Conservation (phyloP, 2,113 vertebrate genomes). For the Aldabrachelys gigantea region DNA sequence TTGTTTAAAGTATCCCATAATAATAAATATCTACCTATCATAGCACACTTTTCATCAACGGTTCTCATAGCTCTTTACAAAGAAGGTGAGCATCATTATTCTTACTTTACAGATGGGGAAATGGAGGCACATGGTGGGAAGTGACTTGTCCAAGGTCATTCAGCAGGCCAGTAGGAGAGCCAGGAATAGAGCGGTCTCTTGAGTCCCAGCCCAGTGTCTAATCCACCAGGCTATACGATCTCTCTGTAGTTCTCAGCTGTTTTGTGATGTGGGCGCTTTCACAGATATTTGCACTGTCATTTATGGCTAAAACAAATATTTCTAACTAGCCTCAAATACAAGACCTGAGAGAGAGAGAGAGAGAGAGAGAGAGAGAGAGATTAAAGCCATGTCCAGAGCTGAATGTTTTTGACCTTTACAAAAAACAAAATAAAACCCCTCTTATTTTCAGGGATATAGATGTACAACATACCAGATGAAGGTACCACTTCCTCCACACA, state of each 20-base stretch:
- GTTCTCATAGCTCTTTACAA: background rate
- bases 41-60: background rate
- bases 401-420: slow-evolving; percentile 1
- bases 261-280: background rate
- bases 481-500: background rate
- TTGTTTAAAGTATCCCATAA: slow-evolving; percentile 3
- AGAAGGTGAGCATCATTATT: background rate
- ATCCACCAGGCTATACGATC: too few species aligned
- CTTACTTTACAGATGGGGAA: background rate
- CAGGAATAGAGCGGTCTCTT: background rate
- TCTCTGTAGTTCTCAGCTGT: background rate
- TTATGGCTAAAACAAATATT: slow-evolving; percentile 36
- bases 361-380: background rate
- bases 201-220: too few species aligned
- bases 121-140: background rate
- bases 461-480: background rate
- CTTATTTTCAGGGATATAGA: background rate
- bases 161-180: background rate
- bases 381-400: background rate
- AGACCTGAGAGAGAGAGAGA: background rate
- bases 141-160: background rate
- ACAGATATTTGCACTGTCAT: slow-evolving; percentile 15
- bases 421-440: background rate
- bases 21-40: background rate
- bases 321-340: slow-evolving; percentile 26